Base-by-base conservation (phyloP, 2,797 vertebrate genomes). In the Anguilla megastoma region DNA sequence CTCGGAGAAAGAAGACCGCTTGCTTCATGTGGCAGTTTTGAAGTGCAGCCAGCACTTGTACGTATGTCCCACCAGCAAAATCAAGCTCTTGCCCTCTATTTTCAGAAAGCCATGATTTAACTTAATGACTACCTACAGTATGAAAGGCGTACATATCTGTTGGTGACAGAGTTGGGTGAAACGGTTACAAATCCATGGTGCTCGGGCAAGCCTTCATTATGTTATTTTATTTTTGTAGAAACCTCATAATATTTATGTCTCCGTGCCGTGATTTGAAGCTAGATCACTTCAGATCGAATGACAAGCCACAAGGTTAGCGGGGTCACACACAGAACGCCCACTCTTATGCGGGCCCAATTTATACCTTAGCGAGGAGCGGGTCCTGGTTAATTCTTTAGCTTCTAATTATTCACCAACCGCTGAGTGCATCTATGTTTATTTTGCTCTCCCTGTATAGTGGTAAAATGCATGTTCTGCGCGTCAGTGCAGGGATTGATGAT, bases 391-490 rank as follows among this genome's bases (percentile, higher is more conserved):
- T 88, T 80, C 33, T 79, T n/a, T 50, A n/a, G 52, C 87, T 88
- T 88, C 12, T 88, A 88, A 88, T 88, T 85, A 88, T 85, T 54
- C 56, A 60, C 30, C 27, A 88, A 45, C 84, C 66, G 48, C 84
- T 27, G 48, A n/a, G 66, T 24, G 56, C 45, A 21, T 48, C 14
- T 1, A n/a, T 36, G n/a, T 48, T 1, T 30, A 56, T 82, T 5
- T 45, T 18, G 41, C 36, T 5, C 14, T 41, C 6, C 4, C 50
- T n/a, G 8, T 5, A 2, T 36, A 45, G 60, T 50, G 24, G 74
- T 79, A 45, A 79, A 45, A 79, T 79, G 12, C 74, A 79, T 79
- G 74, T 41, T 79, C 18, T 71, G 66, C 30, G 36, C 1, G 16
- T 79, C 12, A 79, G 33, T 79, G 33, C 5, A 18, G 4, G 16